phyloP scores from a whole-genome alignment of 2,113 vertebrate genomes.

The Athene cunicularia region DNA sequence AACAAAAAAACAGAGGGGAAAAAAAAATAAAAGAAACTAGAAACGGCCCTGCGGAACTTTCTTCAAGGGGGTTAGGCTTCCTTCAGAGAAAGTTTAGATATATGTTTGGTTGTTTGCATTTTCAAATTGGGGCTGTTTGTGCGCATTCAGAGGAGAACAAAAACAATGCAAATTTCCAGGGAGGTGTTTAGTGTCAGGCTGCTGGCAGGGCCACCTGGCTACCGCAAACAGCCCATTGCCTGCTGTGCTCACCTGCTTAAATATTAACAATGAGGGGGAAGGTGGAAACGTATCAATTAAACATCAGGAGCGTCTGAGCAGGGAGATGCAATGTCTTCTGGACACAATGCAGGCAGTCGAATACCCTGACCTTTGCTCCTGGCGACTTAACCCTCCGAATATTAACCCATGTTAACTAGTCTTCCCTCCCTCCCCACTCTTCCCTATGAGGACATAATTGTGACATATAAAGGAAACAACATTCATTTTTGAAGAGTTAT shows the following conservation, averaged over 20 bases:
- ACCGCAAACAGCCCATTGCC: conserved; percentile 2
- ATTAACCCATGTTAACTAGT: not conserved
- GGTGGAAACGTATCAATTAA: conserved; percentile 12
- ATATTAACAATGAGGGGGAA: conserved; percentile 20
- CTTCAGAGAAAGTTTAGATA: conserved; percentile 62
- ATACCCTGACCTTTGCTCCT: not conserved
- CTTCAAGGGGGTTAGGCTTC: conserved; percentile 40
- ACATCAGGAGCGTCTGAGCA: not conserved
- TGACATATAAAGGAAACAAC: not conserved
- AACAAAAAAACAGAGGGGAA: not conserved
- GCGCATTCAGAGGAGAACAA: conserved; percentile 33
- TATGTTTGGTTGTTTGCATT: conserved; percentile 45
- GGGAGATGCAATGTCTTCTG: not conserved
- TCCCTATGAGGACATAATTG: accelerated
- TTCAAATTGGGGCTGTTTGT: conserved; percentile 16
- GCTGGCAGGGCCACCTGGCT: conserved; percentile 48
- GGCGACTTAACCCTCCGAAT: not conserved
- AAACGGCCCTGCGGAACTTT: not conserved
- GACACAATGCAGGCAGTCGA: not conserved
- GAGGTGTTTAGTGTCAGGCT: not conserved
- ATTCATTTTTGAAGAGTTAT: not conserved
- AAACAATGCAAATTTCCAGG: conserved; percentile 53
- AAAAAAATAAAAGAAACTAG: not conserved
- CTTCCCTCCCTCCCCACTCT: not conserved
- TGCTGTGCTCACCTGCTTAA: conserved; percentile 5